Percentiles rank a stretch among this genome's conserved stretches.
phyloP scores from a whole-genome alignment of 2,113 vertebrate species.

The Thamnophis sirtalis region DNA sequence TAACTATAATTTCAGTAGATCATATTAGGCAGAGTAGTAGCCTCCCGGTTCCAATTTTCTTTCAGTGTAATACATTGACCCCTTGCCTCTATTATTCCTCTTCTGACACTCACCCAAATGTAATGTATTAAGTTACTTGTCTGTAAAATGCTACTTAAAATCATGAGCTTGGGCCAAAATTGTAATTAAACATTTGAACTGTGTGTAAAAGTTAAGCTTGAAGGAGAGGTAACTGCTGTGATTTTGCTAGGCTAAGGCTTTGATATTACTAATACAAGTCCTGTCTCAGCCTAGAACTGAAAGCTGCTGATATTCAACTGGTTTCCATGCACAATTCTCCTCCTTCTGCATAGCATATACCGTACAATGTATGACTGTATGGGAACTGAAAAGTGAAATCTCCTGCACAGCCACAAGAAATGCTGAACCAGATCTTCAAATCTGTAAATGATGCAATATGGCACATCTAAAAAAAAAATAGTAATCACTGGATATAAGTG shows the following conservation, averaged over 20 bases:
- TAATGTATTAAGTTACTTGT: slow-evolving; percentile 4
- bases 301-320: background rate
- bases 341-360: background rate
- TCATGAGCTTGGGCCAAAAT: slow-evolving; percentile 34
- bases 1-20: slow-evolving; percentile 16
- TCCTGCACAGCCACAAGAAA: background rate
- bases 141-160: slow-evolving; percentile 17
- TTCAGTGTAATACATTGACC: slow-evolving; percentile 18
- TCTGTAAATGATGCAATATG: background rate
- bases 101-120: background rate
- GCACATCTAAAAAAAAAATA: background rate
- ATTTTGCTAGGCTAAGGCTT: slow-evolving; percentile 32
- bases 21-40: slow-evolving; percentile 19
- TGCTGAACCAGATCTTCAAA: background rate
- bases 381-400: background rate
- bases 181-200: slow-evolving; percentile 45
- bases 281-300: background rate
- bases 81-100: slow-evolving; percentile 8
- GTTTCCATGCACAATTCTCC: background rate
- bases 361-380: background rate
- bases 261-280: slow-evolving; percentile 18
- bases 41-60: slow-evolving; percentile 5
- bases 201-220: background rate
- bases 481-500: background rate
- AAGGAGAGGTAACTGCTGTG: slow-evolving; percentile 14